These are phyloP conservation scores for Ephydatia muelleri DNA, from an alignment of 37 sponge, comb jelly and placozoan species.

Conservation along the genomic window DNA sequence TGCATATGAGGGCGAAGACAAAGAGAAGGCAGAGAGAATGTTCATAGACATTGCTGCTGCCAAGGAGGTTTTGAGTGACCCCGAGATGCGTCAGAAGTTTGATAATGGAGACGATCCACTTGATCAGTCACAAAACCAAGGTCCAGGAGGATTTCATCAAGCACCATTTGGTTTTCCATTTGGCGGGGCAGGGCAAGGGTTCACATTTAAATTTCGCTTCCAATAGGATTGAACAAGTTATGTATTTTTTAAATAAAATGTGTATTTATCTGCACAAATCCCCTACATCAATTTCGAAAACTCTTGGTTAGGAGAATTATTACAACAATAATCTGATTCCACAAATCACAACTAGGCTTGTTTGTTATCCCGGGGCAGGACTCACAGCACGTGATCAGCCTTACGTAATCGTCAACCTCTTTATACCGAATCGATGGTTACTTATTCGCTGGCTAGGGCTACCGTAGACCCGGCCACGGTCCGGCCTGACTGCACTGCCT, in stretches of 20 bases:
- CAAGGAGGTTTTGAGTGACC: slow-evolving; percentile 95
- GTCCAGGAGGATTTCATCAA: slow-evolving; percentile 60
- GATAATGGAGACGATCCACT: slow-evolving; percentile 98
- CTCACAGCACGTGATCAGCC: no score
- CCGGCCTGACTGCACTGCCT: no score
- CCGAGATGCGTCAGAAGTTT: slow-evolving; percentile 90
- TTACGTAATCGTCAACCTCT: no score
- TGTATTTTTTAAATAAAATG: background rate
- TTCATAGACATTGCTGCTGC: slow-evolving; percentile 99
- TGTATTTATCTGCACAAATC: background rate
- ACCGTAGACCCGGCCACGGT: no score
- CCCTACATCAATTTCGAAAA: no score
- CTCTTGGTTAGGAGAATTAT: no score
- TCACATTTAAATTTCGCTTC: slow-evolving; percentile 88
- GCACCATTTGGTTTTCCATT: slow-evolving; percentile 71
- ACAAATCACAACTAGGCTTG: no score
- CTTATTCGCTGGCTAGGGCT: no score
- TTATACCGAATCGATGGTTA: no score
- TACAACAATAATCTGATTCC: no score
- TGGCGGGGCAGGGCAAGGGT: slow-evolving; percentile 67
- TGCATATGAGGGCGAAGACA: slow-evolving; percentile 80
- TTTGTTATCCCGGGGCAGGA: no score
- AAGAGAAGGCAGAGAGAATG: slow-evolving; percentile 95
- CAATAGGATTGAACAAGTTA: background rate
- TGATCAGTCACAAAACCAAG: slow-evolving; percentile 83